phyloP scores from a whole-genome alignment of 2,113 vertebrate species.

The Castor canadensis region DNA sequence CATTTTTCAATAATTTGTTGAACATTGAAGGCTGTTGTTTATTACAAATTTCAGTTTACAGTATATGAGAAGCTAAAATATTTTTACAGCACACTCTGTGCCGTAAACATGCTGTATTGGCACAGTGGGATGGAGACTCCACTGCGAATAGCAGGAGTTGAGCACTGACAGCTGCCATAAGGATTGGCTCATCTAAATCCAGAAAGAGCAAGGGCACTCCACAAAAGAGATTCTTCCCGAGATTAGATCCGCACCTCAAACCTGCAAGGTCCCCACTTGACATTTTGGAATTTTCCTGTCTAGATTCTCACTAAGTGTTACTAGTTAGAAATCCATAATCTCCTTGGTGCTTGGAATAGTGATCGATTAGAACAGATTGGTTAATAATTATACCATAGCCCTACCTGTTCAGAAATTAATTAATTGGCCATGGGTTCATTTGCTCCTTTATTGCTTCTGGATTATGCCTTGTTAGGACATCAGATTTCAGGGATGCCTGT shows the following conservation, averaged over 20 bases:
- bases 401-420: neutral
- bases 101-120: rapidly evolving
- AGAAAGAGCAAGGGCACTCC: neutral
- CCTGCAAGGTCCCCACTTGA: neutral
- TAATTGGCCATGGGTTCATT: neutral
- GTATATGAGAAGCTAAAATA: neutral
- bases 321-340: neutral
- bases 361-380: neutral
- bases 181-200: neutral
- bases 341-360: neutral
- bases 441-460: neutral
- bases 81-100: neutral
- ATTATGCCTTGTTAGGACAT: neutral
- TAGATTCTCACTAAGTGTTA: neutral
- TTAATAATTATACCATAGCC: neutral
- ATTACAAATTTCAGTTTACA: neutral
- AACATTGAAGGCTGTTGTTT: neutral
- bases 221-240: rapidly evolving
- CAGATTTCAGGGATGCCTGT: neutral
- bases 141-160: neutral
- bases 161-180: neutral
- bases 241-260: too few relatives aligned
- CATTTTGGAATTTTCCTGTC: neutral
- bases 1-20: neutral
- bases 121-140: neutral